Conservation (phyloP, 2,797 vertebrate species). For the Loriculus beryllinus region DNA sequence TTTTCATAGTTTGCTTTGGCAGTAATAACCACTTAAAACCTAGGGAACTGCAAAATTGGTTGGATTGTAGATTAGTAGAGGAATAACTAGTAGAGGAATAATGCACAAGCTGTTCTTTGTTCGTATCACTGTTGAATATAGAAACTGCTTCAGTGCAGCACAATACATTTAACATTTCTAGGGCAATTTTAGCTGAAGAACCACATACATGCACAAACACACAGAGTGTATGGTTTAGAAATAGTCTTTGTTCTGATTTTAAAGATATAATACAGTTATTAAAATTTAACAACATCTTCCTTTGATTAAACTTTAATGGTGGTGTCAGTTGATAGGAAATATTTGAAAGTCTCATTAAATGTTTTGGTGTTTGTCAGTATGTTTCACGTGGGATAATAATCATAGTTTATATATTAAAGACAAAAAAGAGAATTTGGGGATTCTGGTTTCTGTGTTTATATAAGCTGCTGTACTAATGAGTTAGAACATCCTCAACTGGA, state of each 20-base stretch:
- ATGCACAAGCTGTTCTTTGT: not conserved
- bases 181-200: not conserved
- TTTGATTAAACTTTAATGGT: not conserved
- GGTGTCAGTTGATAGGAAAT: not conserved
- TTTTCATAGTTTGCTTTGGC: not conserved
- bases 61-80: not conserved
- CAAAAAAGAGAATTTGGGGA: not conserved
- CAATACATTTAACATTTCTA: not conserved
- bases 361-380: not conserved
- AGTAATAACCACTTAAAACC: not conserved
- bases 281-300: not conserved
- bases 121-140: not conserved
- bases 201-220: fast-evolving
- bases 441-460: slow-evolving; percentile 3
- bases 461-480: slow-evolving; percentile 12
- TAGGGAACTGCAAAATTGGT: not conserved
- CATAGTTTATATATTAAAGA: not conserved
- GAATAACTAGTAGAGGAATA: not conserved
- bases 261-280: not conserved
- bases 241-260: not conserved
- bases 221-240: not conserved
- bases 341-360: not conserved
- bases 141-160: not conserved
- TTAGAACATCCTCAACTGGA: slow-evolving; percentile 8
- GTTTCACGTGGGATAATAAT: not conserved